Evolutionary conservation across 2,797 vertebrate genomes (phyloP).

Genomic region (Dendrocincla tyrannina): DNA sequence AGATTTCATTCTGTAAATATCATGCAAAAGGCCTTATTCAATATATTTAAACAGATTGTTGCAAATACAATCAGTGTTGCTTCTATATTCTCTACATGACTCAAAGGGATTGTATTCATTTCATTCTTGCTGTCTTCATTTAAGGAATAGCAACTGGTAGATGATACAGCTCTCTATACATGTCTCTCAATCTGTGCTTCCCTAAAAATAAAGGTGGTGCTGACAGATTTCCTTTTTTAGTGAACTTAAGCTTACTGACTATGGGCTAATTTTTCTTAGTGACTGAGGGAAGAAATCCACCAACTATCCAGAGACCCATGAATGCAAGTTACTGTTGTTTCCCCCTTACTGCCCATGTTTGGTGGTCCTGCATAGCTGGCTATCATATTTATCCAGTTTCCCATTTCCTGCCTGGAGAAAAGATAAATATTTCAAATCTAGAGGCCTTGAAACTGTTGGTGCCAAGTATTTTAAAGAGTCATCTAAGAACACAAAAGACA

Average conservation of each 20-base stretch:
- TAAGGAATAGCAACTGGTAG: background rate
- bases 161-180: background rate
- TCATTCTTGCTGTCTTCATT: background rate
- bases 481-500: background rate
- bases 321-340: background rate
- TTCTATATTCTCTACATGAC: background rate
- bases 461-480: background rate
- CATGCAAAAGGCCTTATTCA: background rate
- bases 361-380: background rate
- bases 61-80: background rate
- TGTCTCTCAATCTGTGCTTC: background rate
- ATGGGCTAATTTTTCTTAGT: background rate
- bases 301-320: background rate
- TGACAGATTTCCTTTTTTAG: background rate
- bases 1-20: background rate
- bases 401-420: background rate
- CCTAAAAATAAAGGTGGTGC: background rate
- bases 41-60: background rate
- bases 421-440: background rate
- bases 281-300: background rate
- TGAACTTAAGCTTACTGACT: background rate
- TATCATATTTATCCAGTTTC: background rate
- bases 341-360: background rate
- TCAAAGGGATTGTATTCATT: background rate
- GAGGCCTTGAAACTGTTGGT: background rate